Conservation (phyloP, 2,797 vertebrate species). For the Furcifer pardalis region DNA sequence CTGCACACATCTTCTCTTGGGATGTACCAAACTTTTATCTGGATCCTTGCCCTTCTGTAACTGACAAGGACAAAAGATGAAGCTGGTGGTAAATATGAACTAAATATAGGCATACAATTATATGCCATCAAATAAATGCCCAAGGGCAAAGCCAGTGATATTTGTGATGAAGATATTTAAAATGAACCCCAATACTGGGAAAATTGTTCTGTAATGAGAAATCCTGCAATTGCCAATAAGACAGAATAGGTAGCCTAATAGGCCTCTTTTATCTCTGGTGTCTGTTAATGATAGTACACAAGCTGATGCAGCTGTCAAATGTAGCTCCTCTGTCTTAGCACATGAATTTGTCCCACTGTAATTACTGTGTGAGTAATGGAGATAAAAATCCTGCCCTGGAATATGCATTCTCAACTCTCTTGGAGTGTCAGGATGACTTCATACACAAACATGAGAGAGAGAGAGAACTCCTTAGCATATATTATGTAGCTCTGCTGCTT, state of each 20-base stretch:
- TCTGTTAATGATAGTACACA: constrained; percentile 34
- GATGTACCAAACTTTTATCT: neutral
- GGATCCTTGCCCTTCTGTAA: constrained; percentile 18
- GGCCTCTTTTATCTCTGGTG: constrained; percentile 31
- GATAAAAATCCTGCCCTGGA: constrained; percentile 25
- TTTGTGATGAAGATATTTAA: constrained; percentile 36
- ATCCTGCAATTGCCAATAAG: constrained; percentile 31
- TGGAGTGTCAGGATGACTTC: constrained; percentile 21
- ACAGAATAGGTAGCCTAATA: constrained; percentile 36
- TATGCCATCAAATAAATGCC: constrained; percentile 19
- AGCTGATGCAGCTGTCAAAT: constrained; percentile 38
- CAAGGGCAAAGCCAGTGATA: constrained; percentile 11
- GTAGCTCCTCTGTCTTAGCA: constrained; percentile 22
- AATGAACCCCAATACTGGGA: constrained; percentile 10
- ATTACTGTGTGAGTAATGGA: constrained; percentile 38
- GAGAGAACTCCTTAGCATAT: constrained; percentile 7
- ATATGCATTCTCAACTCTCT: constrained; percentile 14
- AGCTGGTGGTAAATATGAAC: constrained; percentile 9
- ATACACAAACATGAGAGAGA: constrained; percentile 27
- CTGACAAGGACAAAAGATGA: constrained; percentile 33
- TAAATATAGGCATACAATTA: constrained; percentile 32
- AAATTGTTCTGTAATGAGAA: constrained; percentile 34
- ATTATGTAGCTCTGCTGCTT: constrained; percentile 29
- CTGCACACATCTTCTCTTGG: neutral
- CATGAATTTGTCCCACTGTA: constrained; percentile 18